phyloP scores from a whole-genome alignment of 2,888 invertebrate genomes.

The Tridacna gigas region DNA sequence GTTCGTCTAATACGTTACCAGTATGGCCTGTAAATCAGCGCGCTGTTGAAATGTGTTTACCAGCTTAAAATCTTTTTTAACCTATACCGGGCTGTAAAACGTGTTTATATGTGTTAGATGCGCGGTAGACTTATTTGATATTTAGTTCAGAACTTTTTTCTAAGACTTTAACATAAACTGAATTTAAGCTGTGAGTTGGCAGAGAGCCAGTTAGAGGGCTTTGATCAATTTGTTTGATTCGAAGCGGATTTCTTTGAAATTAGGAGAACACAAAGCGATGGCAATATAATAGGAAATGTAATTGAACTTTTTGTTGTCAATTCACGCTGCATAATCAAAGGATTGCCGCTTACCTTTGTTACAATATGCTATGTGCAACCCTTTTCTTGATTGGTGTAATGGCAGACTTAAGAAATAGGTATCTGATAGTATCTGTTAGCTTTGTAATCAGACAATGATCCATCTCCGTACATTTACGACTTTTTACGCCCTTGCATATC shows the following conservation, averaged over 20 bases:
- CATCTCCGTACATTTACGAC: no score
- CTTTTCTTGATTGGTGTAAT: no score
- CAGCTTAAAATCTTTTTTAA: constrained; percentile 24
- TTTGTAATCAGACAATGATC: no score
- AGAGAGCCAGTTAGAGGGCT: constrained; percentile 29
- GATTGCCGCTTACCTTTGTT: constrained; percentile 20
- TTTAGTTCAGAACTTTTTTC: neutral
- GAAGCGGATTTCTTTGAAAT: constrained; percentile 54
- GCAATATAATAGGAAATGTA: constrained; percentile 58
- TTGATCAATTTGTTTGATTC: constrained; percentile 58
- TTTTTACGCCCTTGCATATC: no score
- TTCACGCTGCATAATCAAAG: constrained; percentile 62
- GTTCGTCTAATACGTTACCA: constrained; percentile 66
- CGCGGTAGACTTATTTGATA: neutral
- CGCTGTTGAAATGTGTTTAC: constrained; percentile 39
- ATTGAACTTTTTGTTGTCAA: constrained; percentile 61
- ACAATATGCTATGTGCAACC: neutral
- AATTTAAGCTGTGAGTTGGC: neutral
- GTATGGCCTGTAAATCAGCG: constrained; percentile 67
- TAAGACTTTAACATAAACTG: neutral
- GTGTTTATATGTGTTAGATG: neutral
- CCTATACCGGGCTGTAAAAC: neutral
- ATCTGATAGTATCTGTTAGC: no score
- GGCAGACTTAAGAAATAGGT: no score
- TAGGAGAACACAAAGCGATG: constrained; percentile 59